Conservation (phyloP, 2,888 invertebrate genomes). For the Andrena marginata region DNA sequence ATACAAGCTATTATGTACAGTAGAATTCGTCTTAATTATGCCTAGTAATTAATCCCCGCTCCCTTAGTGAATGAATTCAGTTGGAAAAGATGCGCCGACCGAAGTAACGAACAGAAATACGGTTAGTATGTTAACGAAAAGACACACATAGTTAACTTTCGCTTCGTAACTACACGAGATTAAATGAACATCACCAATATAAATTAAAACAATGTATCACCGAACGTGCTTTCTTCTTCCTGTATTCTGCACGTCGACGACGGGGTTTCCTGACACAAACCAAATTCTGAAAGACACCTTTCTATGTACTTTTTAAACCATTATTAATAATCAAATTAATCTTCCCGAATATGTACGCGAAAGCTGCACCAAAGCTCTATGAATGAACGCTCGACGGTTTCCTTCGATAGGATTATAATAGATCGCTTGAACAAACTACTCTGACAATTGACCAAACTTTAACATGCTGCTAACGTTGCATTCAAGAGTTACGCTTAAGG, state of each 20-base stretch:
- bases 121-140: neutral
- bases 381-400: neutral
- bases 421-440: slow-evolving; percentile 13
- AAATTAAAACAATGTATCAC: slow-evolving; percentile 77
- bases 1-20: neutral
- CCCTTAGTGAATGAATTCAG: neutral
- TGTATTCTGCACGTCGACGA: slow-evolving; percentile 75
- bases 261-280: slow-evolving; percentile 79
- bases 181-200: slow-evolving; percentile 62
- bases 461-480: slow-evolving; percentile 12
- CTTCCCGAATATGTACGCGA: neutral
- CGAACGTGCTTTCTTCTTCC: slow-evolving; percentile 80
- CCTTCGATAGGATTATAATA: neutral
- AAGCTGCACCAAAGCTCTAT: slow-evolving; percentile 19
- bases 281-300: slow-evolving; percentile 82
- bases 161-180: slow-evolving; percentile 3
- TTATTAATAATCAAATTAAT: slow-evolving; percentile 3
- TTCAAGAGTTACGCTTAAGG: neutral
- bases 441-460: neutral
- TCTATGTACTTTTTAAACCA: slow-evolving; percentile 47
- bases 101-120: neutral
- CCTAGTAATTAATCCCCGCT: neutral
- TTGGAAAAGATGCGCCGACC: slow-evolving; percentile 7
- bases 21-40: slow-evolving; percentile 1
- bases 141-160: slow-evolving; percentile 21